Conservation (phyloP, 2,888 invertebrate species). For the Philaethria dido region DNA sequence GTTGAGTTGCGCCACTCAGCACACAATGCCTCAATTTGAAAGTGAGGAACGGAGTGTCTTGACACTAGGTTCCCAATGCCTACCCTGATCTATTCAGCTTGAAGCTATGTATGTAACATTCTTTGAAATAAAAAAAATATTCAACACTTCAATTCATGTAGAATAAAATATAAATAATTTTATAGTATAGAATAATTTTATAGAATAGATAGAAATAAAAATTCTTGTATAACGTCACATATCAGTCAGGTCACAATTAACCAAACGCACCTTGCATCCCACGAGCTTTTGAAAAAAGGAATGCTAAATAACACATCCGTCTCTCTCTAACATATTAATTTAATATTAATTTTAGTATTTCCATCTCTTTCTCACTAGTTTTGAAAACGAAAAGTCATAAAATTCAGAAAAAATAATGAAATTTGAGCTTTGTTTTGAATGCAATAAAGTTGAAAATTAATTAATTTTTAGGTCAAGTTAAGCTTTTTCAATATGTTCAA, state of each 20-base stretch:
- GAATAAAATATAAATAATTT: slow-evolving; percentile 8
- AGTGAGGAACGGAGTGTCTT: too few relatives aligned
- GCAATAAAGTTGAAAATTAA: slow-evolving; percentile 23
- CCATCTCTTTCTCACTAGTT: not conserved
- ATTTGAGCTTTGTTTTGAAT: not conserved
- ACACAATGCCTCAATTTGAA: too few relatives aligned
- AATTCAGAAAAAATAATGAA: not conserved
- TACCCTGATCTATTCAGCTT: too few relatives aligned
- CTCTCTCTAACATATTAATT: slow-evolving; percentile 50
- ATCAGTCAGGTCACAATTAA: slow-evolving; percentile 76
- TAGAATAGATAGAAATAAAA: slow-evolving; percentile 4
- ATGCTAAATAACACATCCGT: slow-evolving; percentile 60
- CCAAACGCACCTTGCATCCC: slow-evolving; percentile 80
- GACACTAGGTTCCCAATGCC: too few relatives aligned
- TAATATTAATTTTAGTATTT: slow-evolving; percentile 17
- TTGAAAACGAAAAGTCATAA: not conserved
- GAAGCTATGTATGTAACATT: too few relatives aligned
- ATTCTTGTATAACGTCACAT: slow-evolving; percentile 56
- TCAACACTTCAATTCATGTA: not conserved
- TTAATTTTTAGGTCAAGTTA: slow-evolving; percentile 6
- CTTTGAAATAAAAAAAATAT: too few relatives aligned
- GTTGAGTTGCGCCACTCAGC: too few relatives aligned
- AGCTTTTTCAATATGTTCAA: slow-evolving; percentile 40
- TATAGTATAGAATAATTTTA: not conserved
- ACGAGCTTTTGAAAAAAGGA: slow-evolving; percentile 75